These are phyloP conservation scores for Spatulosminthurus flaviceps DNA, from an alignment of 2,888 invertebrate genomes.

Conservation along the genomic window DNA sequence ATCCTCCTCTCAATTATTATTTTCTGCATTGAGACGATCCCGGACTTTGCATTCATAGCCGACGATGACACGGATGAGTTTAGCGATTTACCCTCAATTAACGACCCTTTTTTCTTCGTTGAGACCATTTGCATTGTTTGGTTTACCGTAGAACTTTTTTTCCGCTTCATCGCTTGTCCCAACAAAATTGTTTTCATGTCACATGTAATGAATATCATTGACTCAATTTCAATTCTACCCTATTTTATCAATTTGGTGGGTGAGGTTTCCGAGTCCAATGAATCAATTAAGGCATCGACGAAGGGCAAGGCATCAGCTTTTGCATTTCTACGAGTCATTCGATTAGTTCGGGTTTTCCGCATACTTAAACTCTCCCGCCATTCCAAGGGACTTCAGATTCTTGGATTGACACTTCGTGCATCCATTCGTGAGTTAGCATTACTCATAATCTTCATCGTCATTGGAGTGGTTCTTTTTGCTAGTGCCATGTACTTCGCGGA, in stretches of 20 bases:
- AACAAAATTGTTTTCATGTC: slow-evolving; percentile 44
- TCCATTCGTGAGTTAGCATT: slow-evolving; percentile 59
- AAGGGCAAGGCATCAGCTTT: slow-evolving; percentile 21
- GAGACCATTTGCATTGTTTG: slow-evolving; percentile 56
- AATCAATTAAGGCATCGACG: neutral
- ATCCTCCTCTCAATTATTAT: slow-evolving; percentile 54
- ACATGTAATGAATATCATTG: slow-evolving; percentile 57
- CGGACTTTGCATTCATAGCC: neutral
- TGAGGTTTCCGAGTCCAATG: neutral
- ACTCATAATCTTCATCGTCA: slow-evolving; percentile 56
- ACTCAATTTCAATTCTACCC: slow-evolving; percentile 56
- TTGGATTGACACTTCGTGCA: slow-evolving; percentile 58
- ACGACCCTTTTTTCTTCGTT: slow-evolving; percentile 54
- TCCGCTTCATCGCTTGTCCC: slow-evolving; percentile 49
- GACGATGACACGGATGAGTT: neutral
- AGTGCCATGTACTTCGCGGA: slow-evolving; percentile 54
- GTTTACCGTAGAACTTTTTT: slow-evolving; percentile 54
- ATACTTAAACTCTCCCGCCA: slow-evolving; percentile 60
- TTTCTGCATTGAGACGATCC: slow-evolving; percentile 57
- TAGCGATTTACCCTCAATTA: neutral
- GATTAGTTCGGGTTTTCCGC: slow-evolving; percentile 60
- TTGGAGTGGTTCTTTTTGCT: slow-evolving; percentile 57
- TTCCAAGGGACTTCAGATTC: slow-evolving; percentile 56
- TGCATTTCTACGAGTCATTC: slow-evolving; percentile 53
- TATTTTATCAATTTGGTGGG: slow-evolving; percentile 49